These are phyloP conservation scores for Hanleya hanleyi DNA, from an alignment of 2,888 invertebrate genomes.

Conservation along the genomic window DNA sequence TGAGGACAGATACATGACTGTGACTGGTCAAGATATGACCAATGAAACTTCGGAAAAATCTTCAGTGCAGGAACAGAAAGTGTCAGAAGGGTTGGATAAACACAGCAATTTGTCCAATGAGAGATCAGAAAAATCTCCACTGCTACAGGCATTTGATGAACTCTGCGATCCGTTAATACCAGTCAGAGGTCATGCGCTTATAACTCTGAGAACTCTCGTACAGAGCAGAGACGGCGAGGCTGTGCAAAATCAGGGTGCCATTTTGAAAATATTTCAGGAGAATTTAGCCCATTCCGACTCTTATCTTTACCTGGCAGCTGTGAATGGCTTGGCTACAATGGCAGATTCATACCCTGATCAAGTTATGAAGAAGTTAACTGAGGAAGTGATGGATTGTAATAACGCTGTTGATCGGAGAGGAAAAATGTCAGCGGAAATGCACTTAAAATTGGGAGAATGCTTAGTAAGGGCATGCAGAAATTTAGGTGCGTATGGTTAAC, in stretches of 20 bases:
- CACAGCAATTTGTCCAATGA: too few species aligned
- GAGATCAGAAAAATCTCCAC: too few species aligned
- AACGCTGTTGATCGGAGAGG: constrained; percentile 18
- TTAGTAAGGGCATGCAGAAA: constrained; percentile 82
- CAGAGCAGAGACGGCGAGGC: constrained; percentile 80
- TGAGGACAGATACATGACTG: too few species aligned
- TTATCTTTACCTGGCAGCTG: constrained; percentile 86
- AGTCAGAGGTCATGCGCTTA: constrained; percentile 86
- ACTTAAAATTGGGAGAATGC: constrained; percentile 87
- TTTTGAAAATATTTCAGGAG: constrained; percentile 84
- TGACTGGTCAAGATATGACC: too few species aligned
- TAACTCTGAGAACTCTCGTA: constrained; percentile 83
- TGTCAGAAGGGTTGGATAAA: too few species aligned
- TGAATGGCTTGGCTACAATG: constrained; percentile 84
- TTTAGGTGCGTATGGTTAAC: constrained; percentile 81
- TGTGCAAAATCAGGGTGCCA: constrained; percentile 74
- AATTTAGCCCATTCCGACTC: constrained; percentile 86
- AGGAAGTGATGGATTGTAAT: constrained; percentile 77
- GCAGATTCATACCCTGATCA: constrained; percentile 81
- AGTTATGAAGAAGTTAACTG: constrained; percentile 81
- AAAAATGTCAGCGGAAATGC: constrained; percentile 71
- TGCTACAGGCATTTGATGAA: constrained; percentile 78
- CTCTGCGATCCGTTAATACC: constrained; percentile 83
- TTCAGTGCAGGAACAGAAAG: too few species aligned
- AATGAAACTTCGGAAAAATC: too few species aligned